Evolutionary conservation across 1,140 invertebrate species (phyloP), one percentile per base, ranked within the genome.

Genomic region (Halotydeus destructor): DNA sequence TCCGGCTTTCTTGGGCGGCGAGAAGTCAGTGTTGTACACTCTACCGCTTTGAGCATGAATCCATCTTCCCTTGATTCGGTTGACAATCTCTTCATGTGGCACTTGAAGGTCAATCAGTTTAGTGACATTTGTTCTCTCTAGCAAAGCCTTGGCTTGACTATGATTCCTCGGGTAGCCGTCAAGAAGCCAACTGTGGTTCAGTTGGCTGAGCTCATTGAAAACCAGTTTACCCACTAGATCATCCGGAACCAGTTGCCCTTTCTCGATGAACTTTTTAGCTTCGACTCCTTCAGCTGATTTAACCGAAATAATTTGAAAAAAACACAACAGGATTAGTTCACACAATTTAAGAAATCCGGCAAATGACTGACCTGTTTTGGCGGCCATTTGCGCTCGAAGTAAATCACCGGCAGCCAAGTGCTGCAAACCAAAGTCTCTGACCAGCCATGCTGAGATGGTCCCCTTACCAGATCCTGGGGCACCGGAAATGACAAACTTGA

Each of bases 371-470:
- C 73, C 65, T 43, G 83, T 85, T 54, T 74, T 69, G 31, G 74
- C 70, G 27, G 70, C 53, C 46, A 89, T 78, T 52, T 91, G 74
- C 38, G 70, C 63, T 45, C 88, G 68, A n/a, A 96, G 60, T 43
- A 83, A 70, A 59, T 94, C 86, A 1, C 89, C 88, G 59, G 78
- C 85, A 3, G 85, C 79, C n/a, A 94, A 67, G 62, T 94, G 83
- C 50, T 71, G 68, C 45, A 93, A 62, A 24, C 71, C 69, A 59
- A 93, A 94, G 50, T 76, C 75, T 50, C 81, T 74, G 0, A 86
- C 70, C 37, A 94, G 91, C 51, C 84, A 67, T 1, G 72, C 68
- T 0, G 85, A 85, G 54, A 94, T 81, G 1, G 88, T 94, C 8
- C 86, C 86, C 60, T 94, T 94, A 6, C 88, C 88, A 3, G 84